A percentile compares a stretch with the other conserved stretches of the same genome.
These are phyloP conservation scores for Plodia interpunctella DNA, from an alignment of 1,140 invertebrate genomes.

Conservation along the genomic window DNA sequence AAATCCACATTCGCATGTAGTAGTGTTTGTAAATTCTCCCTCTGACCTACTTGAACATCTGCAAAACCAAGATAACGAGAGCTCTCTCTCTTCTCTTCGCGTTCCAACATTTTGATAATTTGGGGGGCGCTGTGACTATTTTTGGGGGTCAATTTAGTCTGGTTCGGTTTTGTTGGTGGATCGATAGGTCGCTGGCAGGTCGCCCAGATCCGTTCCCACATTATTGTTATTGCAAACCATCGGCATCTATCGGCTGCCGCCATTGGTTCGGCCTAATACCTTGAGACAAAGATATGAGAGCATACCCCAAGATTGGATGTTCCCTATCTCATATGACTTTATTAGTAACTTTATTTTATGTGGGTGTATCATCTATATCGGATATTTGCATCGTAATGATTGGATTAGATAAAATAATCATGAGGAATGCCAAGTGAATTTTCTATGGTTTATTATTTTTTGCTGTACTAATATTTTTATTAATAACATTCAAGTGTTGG, in stretches of 20 bases:
- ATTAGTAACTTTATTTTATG: conserved; percentile 16
- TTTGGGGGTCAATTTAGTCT: conserved; percentile 50
- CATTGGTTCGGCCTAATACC: conserved; percentile 63
- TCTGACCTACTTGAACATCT: conserved; percentile 71
- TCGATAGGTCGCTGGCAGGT: conserved; percentile 71
- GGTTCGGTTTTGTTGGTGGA: conserved; percentile 49
- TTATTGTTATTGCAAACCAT: conserved; percentile 73
- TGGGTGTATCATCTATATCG: conserved; percentile 7
- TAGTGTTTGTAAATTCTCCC: conserved; percentile 74
- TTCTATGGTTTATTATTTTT: background rate
- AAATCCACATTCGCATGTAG: conserved; percentile 55
- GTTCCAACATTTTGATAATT: conserved; percentile 27
- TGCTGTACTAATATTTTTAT: background rate
- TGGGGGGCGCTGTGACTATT: conserved; percentile 36
- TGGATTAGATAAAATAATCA: background rate
- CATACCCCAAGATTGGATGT: conserved; percentile 12
- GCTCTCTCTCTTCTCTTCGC: conserved; percentile 36
- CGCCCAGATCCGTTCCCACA: conserved; percentile 63
- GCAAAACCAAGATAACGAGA: conserved; percentile 39
- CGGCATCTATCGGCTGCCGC: conserved; percentile 57
- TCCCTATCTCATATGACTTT: conserved; percentile 10
- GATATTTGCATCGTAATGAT: conserved; percentile 10
- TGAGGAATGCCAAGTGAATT: background rate
- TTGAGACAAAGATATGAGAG: conserved; percentile 50
- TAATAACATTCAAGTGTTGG: too few species aligned